Percentiles rank a stretch among this genome's conserved stretches.
These are phyloP conservation scores for Alviniconcha strummeri DNA, from an alignment of 2,888 invertebrate species.

Conservation along the genomic window DNA sequence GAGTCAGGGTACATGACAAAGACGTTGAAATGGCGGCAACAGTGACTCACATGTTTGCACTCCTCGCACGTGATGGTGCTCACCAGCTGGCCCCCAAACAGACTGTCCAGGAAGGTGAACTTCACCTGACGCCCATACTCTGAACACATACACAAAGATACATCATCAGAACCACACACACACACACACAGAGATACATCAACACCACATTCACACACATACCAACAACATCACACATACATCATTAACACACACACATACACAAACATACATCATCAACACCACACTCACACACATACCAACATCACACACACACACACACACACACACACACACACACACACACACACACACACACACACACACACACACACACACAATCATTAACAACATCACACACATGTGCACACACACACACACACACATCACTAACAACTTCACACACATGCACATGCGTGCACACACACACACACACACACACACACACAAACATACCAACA, in stretches of 20 bases:
- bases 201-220: not conserved
- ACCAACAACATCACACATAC: not conserved
- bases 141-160: slow-evolving; percentile 48
- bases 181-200: not conserved
- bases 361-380: not conserved
- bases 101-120: slow-evolving; percentile 82
- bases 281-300: no score
- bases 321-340: not conserved
- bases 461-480: not conserved
- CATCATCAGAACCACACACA: not conserved
- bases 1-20: no score
- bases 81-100: slow-evolving; percentile 94
- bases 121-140: slow-evolving; percentile 73
- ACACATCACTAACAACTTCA: no score
- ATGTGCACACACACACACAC: not conserved
- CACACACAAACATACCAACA: not conserved
- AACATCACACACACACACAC: not conserved
- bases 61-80: slow-evolving; percentile 88
- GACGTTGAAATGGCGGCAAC: no score
- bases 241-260: not conserved
- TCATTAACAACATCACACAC: no score
- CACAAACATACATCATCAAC: not conserved
- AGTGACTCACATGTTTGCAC: slow-evolving; percentile 78
- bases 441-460: no score
- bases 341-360: not conserved